phyloP scores from a whole-genome alignment of 1,140 invertebrate genomes.

The Macrocentrus cingulum region DNA sequence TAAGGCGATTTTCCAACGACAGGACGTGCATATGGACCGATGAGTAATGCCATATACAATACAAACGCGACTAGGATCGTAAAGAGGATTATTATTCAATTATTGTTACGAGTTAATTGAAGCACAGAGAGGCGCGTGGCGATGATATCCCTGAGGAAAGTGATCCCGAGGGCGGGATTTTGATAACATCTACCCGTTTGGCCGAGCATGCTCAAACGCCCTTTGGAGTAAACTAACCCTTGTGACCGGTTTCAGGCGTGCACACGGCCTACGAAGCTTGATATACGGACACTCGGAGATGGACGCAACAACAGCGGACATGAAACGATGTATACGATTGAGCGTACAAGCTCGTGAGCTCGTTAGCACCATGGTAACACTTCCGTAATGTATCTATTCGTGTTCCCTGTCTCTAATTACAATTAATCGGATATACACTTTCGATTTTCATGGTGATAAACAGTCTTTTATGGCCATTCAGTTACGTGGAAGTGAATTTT shows the following conservation, averaged over 20 bases:
- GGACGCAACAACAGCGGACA: constrained; percentile 16
- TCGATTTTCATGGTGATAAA: constrained; percentile 10
- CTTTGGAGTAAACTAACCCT: constrained; percentile 19
- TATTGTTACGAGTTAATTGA: constrained; percentile 22
- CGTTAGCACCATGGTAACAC: constrained; percentile 31
- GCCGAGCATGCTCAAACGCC: constrained; percentile 12
- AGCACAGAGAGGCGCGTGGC: constrained; percentile 6
- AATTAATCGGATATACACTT: constrained; percentile 17
- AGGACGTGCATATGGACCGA: constrained; percentile 12
- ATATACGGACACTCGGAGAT: constrained; percentile 6
- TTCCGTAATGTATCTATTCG: constrained; percentile 6
- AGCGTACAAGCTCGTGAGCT: constrained; percentile 27
- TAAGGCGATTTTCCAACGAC: background rate
- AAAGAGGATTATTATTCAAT: constrained; percentile 22
- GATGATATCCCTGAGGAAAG: constrained; percentile 19
- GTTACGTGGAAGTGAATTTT: too few species aligned
- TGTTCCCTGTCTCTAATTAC: constrained; percentile 21
- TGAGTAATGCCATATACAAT: constrained; percentile 5
- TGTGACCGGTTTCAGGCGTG: constrained; percentile 12
- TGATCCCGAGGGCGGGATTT: constrained; percentile 15
- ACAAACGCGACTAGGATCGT: background rate
- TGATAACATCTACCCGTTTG: constrained; percentile 20
- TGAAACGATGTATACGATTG: constrained; percentile 22
- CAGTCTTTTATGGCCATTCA: too few species aligned
- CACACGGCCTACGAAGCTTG: background rate